Evolutionary conservation across 2,888 invertebrate genomes (phyloP).

Genomic region (Sinotaia quadrata): DNA sequence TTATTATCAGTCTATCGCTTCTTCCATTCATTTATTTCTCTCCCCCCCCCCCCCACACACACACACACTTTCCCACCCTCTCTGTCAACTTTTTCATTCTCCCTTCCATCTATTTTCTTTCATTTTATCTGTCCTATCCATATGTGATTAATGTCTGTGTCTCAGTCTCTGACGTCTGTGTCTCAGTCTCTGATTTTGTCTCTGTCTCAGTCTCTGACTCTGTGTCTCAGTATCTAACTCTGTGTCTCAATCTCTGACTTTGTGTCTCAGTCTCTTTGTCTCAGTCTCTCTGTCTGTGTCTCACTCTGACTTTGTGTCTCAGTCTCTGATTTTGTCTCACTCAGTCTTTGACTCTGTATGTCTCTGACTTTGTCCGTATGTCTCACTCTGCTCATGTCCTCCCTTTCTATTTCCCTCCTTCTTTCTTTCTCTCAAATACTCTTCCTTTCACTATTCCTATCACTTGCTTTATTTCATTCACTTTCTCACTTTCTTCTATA

Average conservation of each 20-base stretch:
- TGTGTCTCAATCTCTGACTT: no score
- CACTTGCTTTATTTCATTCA: not conserved
- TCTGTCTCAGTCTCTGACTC: no score
- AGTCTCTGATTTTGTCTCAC: not conserved
- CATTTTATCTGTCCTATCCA: no score
- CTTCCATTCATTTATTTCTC: no score
- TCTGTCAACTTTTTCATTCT: no score
- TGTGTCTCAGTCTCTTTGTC: not conserved
- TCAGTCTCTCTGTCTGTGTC: not conserved
- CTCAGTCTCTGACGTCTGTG: no score
- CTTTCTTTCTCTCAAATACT: not conserved
- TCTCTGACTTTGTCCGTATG: no score
- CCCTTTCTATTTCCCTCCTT: not conserved
- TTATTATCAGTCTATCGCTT: not conserved
- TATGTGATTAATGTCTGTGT: no score
- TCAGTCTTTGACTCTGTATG: not conserved
- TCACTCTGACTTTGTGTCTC: not conserved
- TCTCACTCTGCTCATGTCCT: not conserved
- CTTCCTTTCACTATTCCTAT: not conserved
- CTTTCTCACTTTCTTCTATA: not conserved
- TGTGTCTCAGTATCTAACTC: not conserved
- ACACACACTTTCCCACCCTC: no score
- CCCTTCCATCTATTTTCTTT: no score
- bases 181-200: no score
- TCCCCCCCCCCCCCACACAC: no score